phyloP scores from a whole-genome alignment of 2,113 vertebrate genomes.

The Gavia stellata region DNA sequence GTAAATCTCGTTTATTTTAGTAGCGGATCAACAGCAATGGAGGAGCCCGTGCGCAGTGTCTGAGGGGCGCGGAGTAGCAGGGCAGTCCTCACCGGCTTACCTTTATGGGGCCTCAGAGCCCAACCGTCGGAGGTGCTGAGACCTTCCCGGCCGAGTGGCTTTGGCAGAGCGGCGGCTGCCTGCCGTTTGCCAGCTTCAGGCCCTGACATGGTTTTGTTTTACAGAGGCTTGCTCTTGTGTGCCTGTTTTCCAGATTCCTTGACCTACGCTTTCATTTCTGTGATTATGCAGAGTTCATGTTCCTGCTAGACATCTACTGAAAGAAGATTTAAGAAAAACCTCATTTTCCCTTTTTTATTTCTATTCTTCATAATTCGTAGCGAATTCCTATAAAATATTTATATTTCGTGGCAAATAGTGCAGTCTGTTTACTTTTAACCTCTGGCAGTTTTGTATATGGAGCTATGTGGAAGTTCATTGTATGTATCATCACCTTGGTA shows the following conservation, averaged over 20 bases:
- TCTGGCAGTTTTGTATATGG: neutral
- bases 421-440: neutral
- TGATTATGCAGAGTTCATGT: neutral
- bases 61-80: rapidly evolving
- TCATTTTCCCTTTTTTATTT: neutral
- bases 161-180: rapidly evolving
- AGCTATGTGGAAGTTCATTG: neutral
- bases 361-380: neutral
- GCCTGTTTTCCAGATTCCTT: neutral
- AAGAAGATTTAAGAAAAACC: neutral
- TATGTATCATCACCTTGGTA: neutral
- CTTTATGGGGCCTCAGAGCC: neutral
- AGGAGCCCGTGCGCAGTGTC: rapidly evolving
- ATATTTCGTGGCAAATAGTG: neutral
- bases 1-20: neutral
- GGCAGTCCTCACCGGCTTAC: neutral
- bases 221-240: neutral
- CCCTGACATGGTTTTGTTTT: neutral
- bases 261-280: neutral
- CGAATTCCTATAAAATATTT: neutral
- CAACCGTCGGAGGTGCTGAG: neutral
- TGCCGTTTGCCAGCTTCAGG: neutral
- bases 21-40: rapidly evolving
- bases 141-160: rapidly evolving
- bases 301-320: neutral